phyloP scores from a whole-genome alignment of 2,113 vertebrate species.

The Callipepla californica region DNA sequence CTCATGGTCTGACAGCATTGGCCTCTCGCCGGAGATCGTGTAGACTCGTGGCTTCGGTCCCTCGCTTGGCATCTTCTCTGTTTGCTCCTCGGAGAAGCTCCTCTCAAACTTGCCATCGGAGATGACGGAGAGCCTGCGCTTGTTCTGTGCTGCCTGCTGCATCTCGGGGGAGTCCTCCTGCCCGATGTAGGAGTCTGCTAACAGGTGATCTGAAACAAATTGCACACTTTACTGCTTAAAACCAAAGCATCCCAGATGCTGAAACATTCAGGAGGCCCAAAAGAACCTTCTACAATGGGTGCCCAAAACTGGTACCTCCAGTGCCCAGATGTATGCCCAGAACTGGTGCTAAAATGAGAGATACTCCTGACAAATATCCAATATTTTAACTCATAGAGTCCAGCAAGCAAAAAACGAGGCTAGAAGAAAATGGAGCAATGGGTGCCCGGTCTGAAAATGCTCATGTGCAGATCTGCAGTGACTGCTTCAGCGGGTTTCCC shows the following conservation, averaged over 20 bases:
- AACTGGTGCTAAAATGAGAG: background rate
- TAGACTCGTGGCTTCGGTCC: conserved; percentile 87
- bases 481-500: background rate
- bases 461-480: rapidly evolving
- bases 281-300: background rate
- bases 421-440: background rate
- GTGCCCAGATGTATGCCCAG: rapidly evolving
- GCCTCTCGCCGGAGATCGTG: conserved; percentile 90
- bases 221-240: background rate
- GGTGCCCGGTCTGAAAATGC: background rate
- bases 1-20: conserved; percentile 84
- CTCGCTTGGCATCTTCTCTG: conserved; percentile 73
- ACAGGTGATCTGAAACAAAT: conserved; percentile 86
- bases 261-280: background rate
- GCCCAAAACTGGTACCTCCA: too few relatives aligned
- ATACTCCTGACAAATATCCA: background rate
- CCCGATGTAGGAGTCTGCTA: conserved; percentile 88
- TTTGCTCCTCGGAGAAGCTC: conserved; percentile 85
- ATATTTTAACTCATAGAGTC: background rate
- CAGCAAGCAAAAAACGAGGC: background rate
- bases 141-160: conserved; percentile 82
- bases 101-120: conserved; percentile 82
- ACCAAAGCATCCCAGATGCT: background rate
- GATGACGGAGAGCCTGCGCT: conserved; percentile 85
- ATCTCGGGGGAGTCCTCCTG: conserved; percentile 91